Evolutionary conservation across 2,888 invertebrate genomes (phyloP), one percentile per base, ranked within the genome.

Genomic region (Eumerus sabulonum): DNA sequence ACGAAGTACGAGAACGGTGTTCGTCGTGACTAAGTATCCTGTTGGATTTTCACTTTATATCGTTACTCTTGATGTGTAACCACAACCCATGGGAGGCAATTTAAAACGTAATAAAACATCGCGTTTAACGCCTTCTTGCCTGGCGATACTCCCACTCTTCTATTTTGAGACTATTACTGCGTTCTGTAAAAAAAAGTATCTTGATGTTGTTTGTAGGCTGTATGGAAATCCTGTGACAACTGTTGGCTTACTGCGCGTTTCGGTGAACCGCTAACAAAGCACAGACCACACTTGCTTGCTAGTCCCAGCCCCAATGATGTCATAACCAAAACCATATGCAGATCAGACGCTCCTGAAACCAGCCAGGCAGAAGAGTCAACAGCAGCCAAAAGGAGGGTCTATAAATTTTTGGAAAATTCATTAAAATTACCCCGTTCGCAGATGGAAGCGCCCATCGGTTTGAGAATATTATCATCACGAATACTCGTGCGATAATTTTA

Each of bases 401-500:
- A 77, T 77, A 73, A 77, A 77, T 73, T 68, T 77, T 53, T 42
- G 11, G 57, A 57, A 77, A 77, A 73, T 77, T 77, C 77, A 77
- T 77, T 77, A 77, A 77, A 77, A 73, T 70, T 60, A 64, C 45
- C 51, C 72, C 64, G 36, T 67, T 64, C 44, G 3, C 27, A 27
- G 27, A 2, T 27, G 27, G 27, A 27, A 17, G 18, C n/a, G 19
- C 14, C 36, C 38, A 17, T 36, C 19, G 54, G 38, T 71, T 59
- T 59, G 18, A 66, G 59, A 73, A 67, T 40, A 40, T n/a, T 18
- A 62, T 62, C 67, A 68, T 68, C 73, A 74, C 54, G 54, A 44
- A 76, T 66, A 76, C 62, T 72, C 76, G 76, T 66, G 76, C 76
- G 72, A 76, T 76, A 76, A 76, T 72, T 76, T 76, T 76, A 76